Conservation (phyloP, 2,797 vertebrate species). For the Xenentodon cancila region DNA sequence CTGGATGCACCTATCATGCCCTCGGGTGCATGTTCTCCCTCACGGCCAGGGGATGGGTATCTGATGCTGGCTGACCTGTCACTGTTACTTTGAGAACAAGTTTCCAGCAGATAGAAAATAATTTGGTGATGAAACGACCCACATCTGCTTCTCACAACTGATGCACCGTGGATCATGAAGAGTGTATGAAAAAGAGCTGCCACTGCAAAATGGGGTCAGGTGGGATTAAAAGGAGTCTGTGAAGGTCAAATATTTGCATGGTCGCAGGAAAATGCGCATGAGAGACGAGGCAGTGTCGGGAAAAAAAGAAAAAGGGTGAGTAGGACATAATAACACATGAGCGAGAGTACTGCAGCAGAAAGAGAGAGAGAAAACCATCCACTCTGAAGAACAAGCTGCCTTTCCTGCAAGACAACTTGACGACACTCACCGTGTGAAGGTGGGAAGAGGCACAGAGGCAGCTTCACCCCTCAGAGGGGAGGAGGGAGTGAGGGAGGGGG, state of each 20-base stretch:
- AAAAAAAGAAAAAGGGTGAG: conserved; percentile 21
- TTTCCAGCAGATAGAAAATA: conserved; percentile 9
- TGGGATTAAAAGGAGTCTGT: conserved; percentile 30
- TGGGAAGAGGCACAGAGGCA: conserved; percentile 51
- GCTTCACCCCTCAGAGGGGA: conserved; percentile 56
- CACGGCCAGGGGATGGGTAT: conserved; percentile 14
- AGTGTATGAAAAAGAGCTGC: conserved; percentile 17
- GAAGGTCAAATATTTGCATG: conserved; percentile 69
- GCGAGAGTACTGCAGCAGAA: conserved; percentile 82
- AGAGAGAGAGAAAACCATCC: conserved; percentile 25
- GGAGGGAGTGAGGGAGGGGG: background rate
- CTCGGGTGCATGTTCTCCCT: conserved; percentile 7
- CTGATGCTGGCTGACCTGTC: conserved; percentile 31
- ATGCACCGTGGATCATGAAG: conserved; percentile 29
- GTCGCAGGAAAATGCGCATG: conserved; percentile 38
- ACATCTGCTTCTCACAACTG: conserved; percentile 38
- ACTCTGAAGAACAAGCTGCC: conserved; percentile 41
- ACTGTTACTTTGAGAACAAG: conserved; percentile 11
- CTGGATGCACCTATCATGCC: conserved; percentile 35
- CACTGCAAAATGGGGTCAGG: conserved; percentile 7
- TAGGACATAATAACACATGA: conserved; percentile 35
- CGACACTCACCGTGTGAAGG: conserved; percentile 71
- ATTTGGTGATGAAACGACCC: conserved; percentile 38
- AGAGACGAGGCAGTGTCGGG: conserved; percentile 30
- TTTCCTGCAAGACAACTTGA: conserved; percentile 63